Base-by-base conservation (phyloP, 1,140 invertebrate genomes). In the Zaprionus tsacasi region DNA sequence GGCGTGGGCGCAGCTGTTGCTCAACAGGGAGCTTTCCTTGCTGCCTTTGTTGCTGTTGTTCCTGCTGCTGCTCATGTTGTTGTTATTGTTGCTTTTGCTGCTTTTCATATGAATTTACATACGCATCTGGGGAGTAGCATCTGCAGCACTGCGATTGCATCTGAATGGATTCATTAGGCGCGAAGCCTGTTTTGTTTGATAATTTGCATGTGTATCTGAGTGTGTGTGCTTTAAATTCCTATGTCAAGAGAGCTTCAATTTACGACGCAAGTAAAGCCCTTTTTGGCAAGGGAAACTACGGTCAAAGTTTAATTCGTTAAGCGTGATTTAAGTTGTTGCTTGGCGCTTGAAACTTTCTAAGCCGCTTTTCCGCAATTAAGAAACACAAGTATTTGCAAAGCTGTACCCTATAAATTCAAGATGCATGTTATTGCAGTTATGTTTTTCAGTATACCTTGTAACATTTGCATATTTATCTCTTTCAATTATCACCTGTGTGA, bases 1-100 rank as follows among this genome's bases (percentile, higher is more conserved):
- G 38, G 57, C 13, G 63, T 67, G 55, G 70, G 63, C 55, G 70
- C 58, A 72, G 70, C 70, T 68, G 70, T 66, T 66, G 70, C 70
- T 66, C 27, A 30, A 71, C 21, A 66, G 52, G 59, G 67, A 67
- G 63, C 64, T 73, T 50, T 60, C 30, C 35, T 40, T 40, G 25
- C 54, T 56, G 25, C 13, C 52, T 33, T 25, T 55, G 38, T n/a
- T 43, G 38, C 2, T 43, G 38, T 1, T 43, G 38, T 1, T 33
- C 21, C 11, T 27, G 8, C 21, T 3, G 6, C 1, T 55, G 17
- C n/a, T n/a, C n/a, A n/a, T n/a, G n/a, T n/a, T 38, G 27, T 13
- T n/a, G n/a, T 59, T 59, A n/a, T 54, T 58, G 54, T 59, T 66
- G 35, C 33, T 63, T 36, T 30, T n/a, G 27, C 17, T 59, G 40